Evolutionary conservation across 2,113 vertebrate genomes (phyloP).

Genomic region (Falco punctatus): DNA sequence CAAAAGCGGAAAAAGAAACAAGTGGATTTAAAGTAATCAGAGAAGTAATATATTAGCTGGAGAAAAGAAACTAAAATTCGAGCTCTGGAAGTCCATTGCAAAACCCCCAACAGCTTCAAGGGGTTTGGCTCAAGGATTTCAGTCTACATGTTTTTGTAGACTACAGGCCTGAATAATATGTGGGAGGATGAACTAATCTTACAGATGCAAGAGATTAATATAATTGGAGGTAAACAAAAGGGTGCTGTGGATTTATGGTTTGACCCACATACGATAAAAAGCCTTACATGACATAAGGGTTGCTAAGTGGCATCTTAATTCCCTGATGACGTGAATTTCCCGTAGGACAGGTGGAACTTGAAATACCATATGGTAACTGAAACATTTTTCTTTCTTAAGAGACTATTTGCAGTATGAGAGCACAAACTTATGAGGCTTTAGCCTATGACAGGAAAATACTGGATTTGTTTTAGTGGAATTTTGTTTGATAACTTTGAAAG

Average conservation of each 20-base stretch:
- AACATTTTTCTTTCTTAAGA: not conserved
- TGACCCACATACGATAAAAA: not conserved
- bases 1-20: not conserved
- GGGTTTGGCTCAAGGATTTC: not conserved
- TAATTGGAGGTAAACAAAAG: not conserved
- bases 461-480: not conserved
- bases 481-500: not conserved
- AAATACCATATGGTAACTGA: not conserved
- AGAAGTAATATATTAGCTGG: not conserved
- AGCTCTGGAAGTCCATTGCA: not conserved
- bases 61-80: not conserved
- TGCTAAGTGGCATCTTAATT: not conserved
- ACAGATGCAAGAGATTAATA: not conserved
- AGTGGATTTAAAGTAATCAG: not conserved
- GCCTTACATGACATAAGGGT: not conserved
- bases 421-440: not conserved
- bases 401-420: not conserved
- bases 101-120: not conserved
- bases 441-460: not conserved
- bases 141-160: not conserved
- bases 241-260: not conserved
- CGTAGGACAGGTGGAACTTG: conserved; percentile 5
- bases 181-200: not conserved
- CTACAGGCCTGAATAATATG: not conserved
- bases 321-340: not conserved